Evolutionary conservation across 2,113 vertebrate species (phyloP).

Genomic region (Pluvialis apricaria): DNA sequence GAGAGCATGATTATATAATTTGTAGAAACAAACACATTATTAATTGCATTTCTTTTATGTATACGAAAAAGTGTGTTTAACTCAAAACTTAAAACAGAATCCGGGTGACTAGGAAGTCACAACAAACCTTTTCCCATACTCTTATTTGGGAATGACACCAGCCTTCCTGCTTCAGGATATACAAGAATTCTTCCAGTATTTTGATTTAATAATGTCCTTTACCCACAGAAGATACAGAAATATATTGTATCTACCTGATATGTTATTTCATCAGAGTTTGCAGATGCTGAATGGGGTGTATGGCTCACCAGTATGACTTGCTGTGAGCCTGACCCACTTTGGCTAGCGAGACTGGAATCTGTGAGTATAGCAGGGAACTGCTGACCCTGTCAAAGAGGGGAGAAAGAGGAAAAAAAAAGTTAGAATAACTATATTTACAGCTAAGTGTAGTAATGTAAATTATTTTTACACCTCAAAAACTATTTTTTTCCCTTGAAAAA

Average conservation of each 20-base stretch:
- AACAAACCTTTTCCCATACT: not conserved
- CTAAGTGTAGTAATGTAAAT: not conserved
- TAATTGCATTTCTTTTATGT: not conserved
- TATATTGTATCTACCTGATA: conserved; percentile 67
- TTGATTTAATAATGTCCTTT: not conserved
- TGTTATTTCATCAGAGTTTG: conserved; percentile 67
- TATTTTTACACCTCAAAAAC: not conserved
- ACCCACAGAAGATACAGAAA: not conserved
- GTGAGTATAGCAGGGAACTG: conserved; percentile 86
- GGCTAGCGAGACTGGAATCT: conserved; percentile 80
- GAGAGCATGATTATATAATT: not conserved
- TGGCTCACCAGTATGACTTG: conserved; percentile 93
- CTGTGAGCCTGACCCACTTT: conserved; percentile 73
- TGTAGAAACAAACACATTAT: not conserved
- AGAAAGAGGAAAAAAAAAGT: not conserved
- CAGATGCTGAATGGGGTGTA: conserved; percentile 69
- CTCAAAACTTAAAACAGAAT: not conserved
- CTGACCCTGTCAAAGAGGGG: conserved; percentile 74
- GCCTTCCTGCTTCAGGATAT: not conserved
- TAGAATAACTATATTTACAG: not conserved
- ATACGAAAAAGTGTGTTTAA: not conserved
- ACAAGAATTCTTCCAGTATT: not conserved
- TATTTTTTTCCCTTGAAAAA: not conserved
- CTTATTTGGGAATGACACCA: not conserved
- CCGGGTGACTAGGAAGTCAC: not conserved